Base-by-base conservation (phyloP, 2,797 vertebrate species). In the Mionectes olivaceus region DNA sequence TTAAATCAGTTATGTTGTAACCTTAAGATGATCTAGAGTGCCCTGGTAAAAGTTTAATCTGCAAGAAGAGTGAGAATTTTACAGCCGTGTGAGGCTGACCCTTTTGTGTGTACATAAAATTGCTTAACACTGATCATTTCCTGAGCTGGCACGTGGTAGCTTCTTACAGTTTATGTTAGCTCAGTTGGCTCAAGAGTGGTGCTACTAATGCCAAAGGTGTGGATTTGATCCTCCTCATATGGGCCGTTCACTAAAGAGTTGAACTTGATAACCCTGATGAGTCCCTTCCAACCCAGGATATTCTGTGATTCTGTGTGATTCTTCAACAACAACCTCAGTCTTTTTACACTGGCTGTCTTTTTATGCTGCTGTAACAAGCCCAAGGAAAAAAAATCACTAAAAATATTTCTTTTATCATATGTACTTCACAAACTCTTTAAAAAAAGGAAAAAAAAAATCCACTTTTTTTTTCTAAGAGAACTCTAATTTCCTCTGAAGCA, bases 381-480 rank as follows among this genome's bases (percentile, higher is more conserved):
- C 19, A 59, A 57, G 24, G 17, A 5, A 52, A 37, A 39, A 39
- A 41, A 77, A 23, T 19, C 3, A 33, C 46, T 75, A 41, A 64
- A 83, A 67, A 39, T 32, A 1, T 13, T 68, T 69, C 6, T 75
- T 88, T 67, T 61, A 15, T 47, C 15, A 33, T 43, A 35, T 4
- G 8, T 57, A 43, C 13, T 52, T 91, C 37, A 60, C 32, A 23
- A 52, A 46, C 25, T 37, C 7, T 55, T 86, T 50, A 21, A 23
- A 63, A 79, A 77, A 19, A 13, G 4, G 4, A 12, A 1, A 5
- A 19, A 14, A 1, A 12, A 30, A 55, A 37, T 14, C 15, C 15
- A 23, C 32, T 1, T 0, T 1, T 24, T 7, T 35, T 19, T 41
- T 39, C 50, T 23, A 2, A 74, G 84, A 10, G 24, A 83, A 18